Evolutionary conservation across 92 coral and sea anemone genomes (phyloP), one percentile per base, ranked within the genome.

Genomic region (Palythoa grandis): DNA sequence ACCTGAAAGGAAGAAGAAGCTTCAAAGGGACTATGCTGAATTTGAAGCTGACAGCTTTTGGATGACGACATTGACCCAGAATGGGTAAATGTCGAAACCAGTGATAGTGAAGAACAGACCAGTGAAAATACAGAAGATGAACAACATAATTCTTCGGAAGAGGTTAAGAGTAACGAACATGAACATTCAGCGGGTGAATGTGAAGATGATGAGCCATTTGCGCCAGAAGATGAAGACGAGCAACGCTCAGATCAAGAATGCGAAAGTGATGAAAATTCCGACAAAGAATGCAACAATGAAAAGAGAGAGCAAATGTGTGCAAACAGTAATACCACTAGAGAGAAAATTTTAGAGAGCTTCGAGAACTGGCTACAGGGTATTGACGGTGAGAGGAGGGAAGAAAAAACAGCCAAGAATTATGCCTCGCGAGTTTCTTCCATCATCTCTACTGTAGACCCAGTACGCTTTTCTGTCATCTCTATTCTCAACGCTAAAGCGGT

Each of bases 291-390:
- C 48, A 69, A 29, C 35, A 1, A 68, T 8, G 77, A 68, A 60
- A 16, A 22, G 25, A 50, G 43, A 40, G 16, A 70, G 75, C 58
- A 70, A 69, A 56, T 35, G 38, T 68, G 52, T 38, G 77, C 78
- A 47, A 66, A 71, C 58, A 82, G 86, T 48, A 82, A 29, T 29
- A 29, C 35, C 35, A 29, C 35, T 29, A 29, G 1, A 29, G 35
- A 29, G 35, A 29, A 29, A 82, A 84, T 73, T 13, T 47, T 73
- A 48, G 88, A 23, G 82, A 87, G 78, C 83, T 29, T 88, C 74
- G 77, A 89, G 65, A 74, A 57, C 61, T 89, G 88, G 92, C 89
- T 76, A 23, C 74, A 89, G 76, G 92, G 35, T 29, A 29, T 29
- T 29, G 35, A 29, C 35, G 35, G 35, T 29, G 35, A 1, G 35